phyloP scores from a whole-genome alignment of 2,113 vertebrate species.

The Alouatta palliata region DNA sequence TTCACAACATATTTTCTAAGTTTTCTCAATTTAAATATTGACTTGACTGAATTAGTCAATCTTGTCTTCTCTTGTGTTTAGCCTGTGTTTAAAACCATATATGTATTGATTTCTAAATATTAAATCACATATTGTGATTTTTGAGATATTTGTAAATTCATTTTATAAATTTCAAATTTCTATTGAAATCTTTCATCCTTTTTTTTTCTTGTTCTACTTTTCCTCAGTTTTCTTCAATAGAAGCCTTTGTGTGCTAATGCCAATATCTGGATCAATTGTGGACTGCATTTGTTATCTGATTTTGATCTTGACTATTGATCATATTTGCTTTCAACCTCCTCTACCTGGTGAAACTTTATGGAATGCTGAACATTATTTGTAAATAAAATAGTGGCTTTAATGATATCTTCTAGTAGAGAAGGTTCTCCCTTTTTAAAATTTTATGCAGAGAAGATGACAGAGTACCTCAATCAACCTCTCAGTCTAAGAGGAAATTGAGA shows the following conservation, averaged over 20 bases:
- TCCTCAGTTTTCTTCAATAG: not conserved
- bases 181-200: not conserved
- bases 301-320: not conserved
- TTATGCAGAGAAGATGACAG: not conserved
- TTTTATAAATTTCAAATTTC: not conserved
- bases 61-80: not conserved
- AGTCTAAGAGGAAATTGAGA: not conserved
- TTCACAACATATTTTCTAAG: not conserved
- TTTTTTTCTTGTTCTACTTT: not conserved
- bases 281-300: not conserved
- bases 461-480: not conserved
- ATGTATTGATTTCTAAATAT: not conserved
- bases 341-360: not conserved
- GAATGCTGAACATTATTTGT: not conserved
- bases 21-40: not conserved
- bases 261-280: not conserved
- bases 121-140: not conserved
- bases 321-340: not conserved
- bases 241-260: not conserved
- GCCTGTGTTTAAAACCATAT: not conserved
- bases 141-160: not conserved
- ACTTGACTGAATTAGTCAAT: not conserved
- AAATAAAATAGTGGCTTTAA: not conserved
- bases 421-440: not conserved
- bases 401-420: not conserved